These are phyloP conservation scores for Rhombomys opimus DNA, from an alignment of 2,113 vertebrate species.

Conservation along the genomic window DNA sequence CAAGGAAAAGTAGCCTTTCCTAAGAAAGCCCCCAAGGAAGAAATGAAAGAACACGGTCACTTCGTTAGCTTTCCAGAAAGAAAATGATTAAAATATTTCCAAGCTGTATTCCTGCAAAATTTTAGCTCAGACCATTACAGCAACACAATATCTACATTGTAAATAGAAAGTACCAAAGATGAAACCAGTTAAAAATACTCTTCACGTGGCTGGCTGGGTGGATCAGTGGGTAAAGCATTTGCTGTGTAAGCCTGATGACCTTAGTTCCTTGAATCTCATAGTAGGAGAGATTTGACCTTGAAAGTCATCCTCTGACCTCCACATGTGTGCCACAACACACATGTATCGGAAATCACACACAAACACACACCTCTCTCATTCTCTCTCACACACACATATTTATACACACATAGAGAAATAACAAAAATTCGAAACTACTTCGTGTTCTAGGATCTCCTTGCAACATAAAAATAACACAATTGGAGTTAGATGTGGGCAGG, in stretches of 20 bases:
- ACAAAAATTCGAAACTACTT: background rate
- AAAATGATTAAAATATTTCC: background rate
- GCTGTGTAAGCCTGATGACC: no score
- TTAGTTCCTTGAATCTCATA: no score
- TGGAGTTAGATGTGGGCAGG: background rate
- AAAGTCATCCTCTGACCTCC: background rate
- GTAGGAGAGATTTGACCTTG: background rate
- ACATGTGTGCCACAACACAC: background rate
- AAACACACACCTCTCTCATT: background rate
- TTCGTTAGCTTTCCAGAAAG: constrained; percentile 18
- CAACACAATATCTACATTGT: background rate
- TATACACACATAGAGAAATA: background rate
- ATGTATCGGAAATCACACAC: background rate
- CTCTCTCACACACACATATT: background rate
- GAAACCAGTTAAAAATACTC: background rate
- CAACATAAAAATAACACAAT: background rate
- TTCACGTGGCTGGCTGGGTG: background rate
- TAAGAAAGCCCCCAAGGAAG: constrained; percentile 75
- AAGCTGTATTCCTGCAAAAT: background rate
- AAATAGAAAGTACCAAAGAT: constrained; percentile 46
- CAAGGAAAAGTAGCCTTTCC: constrained; percentile 92
- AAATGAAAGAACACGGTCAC: constrained; percentile 54
- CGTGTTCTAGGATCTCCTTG: background rate
- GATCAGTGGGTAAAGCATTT: background rate
- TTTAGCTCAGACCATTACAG: background rate